Percentiles rank a stretch among this genome's conserved stretches.
Evolutionary conservation across 2,797 vertebrate genomes (phyloP).

Genomic region (Melanotaenia nigrans): DNA sequence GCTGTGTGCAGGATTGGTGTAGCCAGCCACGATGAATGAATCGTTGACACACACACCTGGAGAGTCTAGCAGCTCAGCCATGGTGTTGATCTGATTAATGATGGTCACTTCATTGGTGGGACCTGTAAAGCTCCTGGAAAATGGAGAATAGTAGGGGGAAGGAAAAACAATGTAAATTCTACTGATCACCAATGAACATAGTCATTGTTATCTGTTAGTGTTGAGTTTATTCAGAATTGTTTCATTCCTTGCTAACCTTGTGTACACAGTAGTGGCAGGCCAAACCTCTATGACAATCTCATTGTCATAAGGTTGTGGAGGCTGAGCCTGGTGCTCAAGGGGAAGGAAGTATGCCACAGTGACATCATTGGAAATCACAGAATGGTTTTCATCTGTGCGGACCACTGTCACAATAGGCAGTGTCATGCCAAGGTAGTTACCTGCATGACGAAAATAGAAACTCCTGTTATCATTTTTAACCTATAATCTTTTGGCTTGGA

Average conservation of each 20-base stretch:
- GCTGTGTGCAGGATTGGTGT: constrained; percentile 88
- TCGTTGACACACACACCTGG: constrained; percentile 77
- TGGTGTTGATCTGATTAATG: constrained; percentile 80
- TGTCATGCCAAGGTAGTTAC: constrained; percentile 88
- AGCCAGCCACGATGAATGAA: constrained; percentile 89
- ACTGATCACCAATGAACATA: background rate
- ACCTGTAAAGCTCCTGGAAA: constrained; percentile 86
- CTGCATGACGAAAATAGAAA: constrained; percentile 62
- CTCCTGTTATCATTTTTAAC: background rate
- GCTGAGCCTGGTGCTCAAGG: constrained; percentile 81
- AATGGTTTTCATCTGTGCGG: constrained; percentile 78
- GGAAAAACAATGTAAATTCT: background rate
- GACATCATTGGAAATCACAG: constrained; percentile 76
- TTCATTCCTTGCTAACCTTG: constrained; percentile 77
- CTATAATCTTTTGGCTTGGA: background rate
- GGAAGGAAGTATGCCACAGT: constrained; percentile 90
- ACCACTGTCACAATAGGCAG: constrained; percentile 89
- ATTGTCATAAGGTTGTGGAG: constrained; percentile 82
- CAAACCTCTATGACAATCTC: constrained; percentile 88
- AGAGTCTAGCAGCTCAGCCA: constrained; percentile 84
- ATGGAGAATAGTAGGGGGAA: background rate
- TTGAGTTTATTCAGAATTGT: background rate
- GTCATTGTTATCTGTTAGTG: no score
- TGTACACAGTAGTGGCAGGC: constrained; percentile 85
- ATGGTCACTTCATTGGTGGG: constrained; percentile 88